Conservation (phyloP, 2,113 vertebrate species). For the Coracopsis vasa region DNA sequence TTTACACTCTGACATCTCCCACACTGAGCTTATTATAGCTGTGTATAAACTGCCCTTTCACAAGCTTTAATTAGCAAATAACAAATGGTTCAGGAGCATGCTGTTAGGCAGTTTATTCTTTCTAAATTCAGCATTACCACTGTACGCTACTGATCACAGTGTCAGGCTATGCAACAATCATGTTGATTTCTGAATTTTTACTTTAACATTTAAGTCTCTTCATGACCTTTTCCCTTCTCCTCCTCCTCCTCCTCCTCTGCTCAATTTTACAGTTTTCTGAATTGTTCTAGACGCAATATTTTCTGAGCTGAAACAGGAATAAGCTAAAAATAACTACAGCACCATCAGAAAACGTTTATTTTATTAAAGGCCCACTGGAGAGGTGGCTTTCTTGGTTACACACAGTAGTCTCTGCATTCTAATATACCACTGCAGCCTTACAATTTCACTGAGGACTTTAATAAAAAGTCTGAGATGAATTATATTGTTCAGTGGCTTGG, state of each 20-base stretch:
- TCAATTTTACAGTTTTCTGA: constrained; percentile 28
- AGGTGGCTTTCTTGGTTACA: constrained; percentile 19
- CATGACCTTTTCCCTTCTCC: constrained; percentile 40
- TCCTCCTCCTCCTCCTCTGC: background rate
- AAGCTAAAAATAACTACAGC: constrained; percentile 44
- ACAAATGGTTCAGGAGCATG: constrained; percentile 20
- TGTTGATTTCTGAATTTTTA: constrained; percentile 33
- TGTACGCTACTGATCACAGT: constrained; percentile 27
- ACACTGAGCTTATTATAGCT: constrained; percentile 60
- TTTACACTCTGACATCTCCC: constrained; percentile 46
- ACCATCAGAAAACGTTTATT: constrained; percentile 52
- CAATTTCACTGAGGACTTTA: constrained; percentile 22
- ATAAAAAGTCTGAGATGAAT: constrained; percentile 44
- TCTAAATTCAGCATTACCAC: constrained; percentile 54
- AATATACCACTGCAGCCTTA: background rate
- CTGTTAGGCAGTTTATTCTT: constrained; percentile 52
- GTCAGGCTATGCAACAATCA: constrained; percentile 44
- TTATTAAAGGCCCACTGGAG: constrained; percentile 55
- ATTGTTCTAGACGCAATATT: constrained; percentile 48
- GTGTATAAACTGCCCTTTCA: constrained; percentile 51
- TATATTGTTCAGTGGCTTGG: constrained; percentile 34
- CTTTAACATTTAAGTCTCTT: constrained; percentile 50
- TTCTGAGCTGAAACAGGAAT: constrained; percentile 32
- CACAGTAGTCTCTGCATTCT: constrained; percentile 10
- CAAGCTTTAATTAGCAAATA: constrained; percentile 64